Percentiles rank a stretch among this genome's conserved stretches.
phyloP scores from a whole-genome alignment of 2,113 vertebrate genomes.

The Panthera leo region DNA sequence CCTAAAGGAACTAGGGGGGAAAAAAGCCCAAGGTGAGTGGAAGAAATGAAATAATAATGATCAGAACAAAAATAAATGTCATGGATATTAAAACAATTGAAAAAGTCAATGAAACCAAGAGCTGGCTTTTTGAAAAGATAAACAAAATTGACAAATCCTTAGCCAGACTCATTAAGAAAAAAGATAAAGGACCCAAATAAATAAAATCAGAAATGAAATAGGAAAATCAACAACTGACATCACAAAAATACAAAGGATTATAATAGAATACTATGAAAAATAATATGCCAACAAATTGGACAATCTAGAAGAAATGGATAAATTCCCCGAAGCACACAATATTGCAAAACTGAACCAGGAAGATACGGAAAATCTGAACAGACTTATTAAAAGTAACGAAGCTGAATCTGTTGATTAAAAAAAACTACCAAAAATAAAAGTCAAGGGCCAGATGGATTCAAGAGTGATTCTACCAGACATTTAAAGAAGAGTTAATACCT shows the following conservation, averaged over 20 bases:
- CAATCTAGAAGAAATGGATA: background rate
- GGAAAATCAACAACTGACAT: background rate
- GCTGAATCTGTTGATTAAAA: background rate
- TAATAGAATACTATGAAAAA: background rate
- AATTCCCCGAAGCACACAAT: background rate
- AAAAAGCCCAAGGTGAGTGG: background rate
- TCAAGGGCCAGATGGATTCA: background rate
- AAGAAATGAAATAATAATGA: background rate
- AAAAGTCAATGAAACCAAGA: background rate
- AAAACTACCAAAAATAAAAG: background rate
- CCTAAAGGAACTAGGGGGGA: background rate
- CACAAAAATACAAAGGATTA: background rate
- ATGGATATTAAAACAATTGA: background rate
- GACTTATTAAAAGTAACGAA: background rate
- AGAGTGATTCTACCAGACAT: background rate
- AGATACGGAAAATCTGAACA: background rate
- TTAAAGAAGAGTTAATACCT: background rate
- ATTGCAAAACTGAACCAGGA: background rate
- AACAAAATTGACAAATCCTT: background rate
- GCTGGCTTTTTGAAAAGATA: background rate
- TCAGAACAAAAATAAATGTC: background rate
- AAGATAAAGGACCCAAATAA: background rate
- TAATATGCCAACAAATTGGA: background rate
- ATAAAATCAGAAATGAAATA: background rate
- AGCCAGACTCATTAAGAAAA: background rate